Evolutionary conservation across 2,113 vertebrate species (phyloP).

Genomic region (Seriola aureovittata): DNA sequence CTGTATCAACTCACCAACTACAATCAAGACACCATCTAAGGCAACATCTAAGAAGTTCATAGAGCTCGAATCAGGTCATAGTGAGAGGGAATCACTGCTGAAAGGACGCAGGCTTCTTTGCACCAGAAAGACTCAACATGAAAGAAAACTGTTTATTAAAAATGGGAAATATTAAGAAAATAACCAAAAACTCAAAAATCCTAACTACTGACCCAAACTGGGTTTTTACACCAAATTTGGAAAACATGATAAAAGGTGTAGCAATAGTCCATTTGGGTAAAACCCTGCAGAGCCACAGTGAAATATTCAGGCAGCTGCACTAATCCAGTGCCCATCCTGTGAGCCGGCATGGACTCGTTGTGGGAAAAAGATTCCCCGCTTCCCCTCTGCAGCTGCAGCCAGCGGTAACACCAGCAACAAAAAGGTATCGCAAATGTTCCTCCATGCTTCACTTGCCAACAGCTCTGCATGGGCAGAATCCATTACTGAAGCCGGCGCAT

Average conservation of each 20-base stretch:
- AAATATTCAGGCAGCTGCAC: conserved; percentile 29
- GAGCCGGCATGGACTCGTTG: conserved; percentile 36
- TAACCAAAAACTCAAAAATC: neutral
- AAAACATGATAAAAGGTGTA: conserved; percentile 20
- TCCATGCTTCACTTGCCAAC: conserved; percentile 51
- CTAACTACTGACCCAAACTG: neutral
- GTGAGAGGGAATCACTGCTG: neutral
- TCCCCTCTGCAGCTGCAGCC: conserved; percentile 55
- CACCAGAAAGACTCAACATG: neutral
- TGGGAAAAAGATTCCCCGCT: conserved; percentile 27
- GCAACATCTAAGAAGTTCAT: conserved; percentile 4
- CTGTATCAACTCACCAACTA: conserved; percentile 17
- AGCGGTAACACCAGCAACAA: conserved; percentile 46
- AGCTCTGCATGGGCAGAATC: conserved; percentile 47
- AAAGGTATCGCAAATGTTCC: conserved; percentile 59
- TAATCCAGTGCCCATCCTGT: conserved; percentile 49
- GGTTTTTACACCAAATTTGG: neutral
- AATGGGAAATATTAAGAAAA: neutral
- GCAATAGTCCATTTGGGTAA: neutral
- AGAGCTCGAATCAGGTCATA: conserved; percentile 22
- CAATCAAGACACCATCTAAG: conserved; percentile 12
- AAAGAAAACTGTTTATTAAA: neutral
- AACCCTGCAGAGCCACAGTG: conserved; percentile 19
- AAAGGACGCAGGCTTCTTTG: neutral
- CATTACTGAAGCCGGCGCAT: conserved; percentile 24